A percentile compares a stretch with the other conserved stretches of the same genome.
phyloP scores from a whole-genome alignment of 1,140 invertebrate species.

The Drosophila aff. region DNA sequence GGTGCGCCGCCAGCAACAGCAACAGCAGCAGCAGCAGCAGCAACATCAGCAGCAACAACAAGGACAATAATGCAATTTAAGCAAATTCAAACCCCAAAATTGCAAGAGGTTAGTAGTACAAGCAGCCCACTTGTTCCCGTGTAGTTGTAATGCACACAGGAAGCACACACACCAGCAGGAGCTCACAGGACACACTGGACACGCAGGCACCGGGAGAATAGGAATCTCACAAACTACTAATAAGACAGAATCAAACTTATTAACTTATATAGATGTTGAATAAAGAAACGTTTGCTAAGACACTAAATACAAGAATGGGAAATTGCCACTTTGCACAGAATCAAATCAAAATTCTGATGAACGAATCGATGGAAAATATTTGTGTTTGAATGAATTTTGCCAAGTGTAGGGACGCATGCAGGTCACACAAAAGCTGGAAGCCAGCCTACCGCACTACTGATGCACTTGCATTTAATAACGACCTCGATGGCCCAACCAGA shows the following conservation, averaged over 20 bases:
- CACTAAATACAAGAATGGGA: background rate
- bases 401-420: slow-evolving; percentile 7
- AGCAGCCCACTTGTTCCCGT: slow-evolving; percentile 46
- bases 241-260: background rate
- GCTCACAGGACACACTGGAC: slow-evolving; percentile 21
- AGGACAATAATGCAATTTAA: slow-evolving; percentile 71
- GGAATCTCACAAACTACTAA: too few relatives aligned
- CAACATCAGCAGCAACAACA: slow-evolving; percentile 42
- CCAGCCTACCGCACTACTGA: slow-evolving; percentile 46
- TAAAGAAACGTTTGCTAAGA: background rate
- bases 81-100: slow-evolving; percentile 73
- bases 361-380: background rate
- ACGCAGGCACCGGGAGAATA: slow-evolving; percentile 16
- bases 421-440: slow-evolving; percentile 20
- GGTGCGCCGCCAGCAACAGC: slow-evolving; percentile 22
- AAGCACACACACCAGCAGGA: slow-evolving; percentile 14
- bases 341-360: too few relatives aligned
- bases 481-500: slow-evolving; percentile 20
- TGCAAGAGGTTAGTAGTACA: slow-evolving; percentile 72
- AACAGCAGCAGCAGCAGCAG: slow-evolving; percentile 10
- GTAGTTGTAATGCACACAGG: slow-evolving; percentile 62
- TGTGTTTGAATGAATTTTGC: background rate
- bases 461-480: slow-evolving; percentile 75
- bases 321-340: too few relatives aligned
- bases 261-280: background rate